These are phyloP conservation scores for Strongylocentrotus purpuratus DNA, from an alignment of 35 echinoderm and acorn worm species.

Conservation along the genomic window DNA sequence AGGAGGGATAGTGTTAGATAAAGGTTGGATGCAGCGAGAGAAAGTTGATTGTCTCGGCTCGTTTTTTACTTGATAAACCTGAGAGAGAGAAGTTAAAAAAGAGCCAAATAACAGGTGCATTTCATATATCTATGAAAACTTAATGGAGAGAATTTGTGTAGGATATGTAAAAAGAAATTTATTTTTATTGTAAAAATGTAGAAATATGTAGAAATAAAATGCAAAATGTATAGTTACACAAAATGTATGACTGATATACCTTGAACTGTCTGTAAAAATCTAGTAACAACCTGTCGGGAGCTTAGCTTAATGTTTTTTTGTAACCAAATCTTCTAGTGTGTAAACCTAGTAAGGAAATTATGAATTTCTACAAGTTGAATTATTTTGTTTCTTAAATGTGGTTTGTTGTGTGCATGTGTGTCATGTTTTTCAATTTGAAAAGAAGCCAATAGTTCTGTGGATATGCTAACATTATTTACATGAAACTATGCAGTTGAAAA, in stretches of 20 bases:
- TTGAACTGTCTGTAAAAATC: background rate
- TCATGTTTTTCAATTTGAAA: background rate
- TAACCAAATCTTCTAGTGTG: background rate
- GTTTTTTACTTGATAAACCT: too few relatives aligned
- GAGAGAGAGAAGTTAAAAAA: too few relatives aligned
- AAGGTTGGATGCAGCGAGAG: too few relatives aligned
- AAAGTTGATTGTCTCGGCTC: too few relatives aligned
- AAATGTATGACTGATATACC: background rate
- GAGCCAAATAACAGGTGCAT: too few relatives aligned
- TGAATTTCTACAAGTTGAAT: background rate
- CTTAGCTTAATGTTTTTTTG: background rate
- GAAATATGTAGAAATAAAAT: background rate
- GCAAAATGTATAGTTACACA: background rate
- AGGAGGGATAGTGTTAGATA: too few relatives aligned
- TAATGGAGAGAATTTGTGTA: background rate
- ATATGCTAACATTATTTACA: background rate
- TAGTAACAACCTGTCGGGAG: background rate
- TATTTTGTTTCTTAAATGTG: background rate
- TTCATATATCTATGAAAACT: background rate
- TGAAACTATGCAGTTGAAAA: background rate
- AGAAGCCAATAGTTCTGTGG: background rate
- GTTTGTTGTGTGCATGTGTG: background rate
- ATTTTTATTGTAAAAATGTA: conserved; percentile 14
- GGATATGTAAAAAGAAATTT: background rate
- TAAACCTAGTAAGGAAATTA: background rate